Conservation (phyloP, 2,113 vertebrate species). For the Pluvialis apricaria region DNA sequence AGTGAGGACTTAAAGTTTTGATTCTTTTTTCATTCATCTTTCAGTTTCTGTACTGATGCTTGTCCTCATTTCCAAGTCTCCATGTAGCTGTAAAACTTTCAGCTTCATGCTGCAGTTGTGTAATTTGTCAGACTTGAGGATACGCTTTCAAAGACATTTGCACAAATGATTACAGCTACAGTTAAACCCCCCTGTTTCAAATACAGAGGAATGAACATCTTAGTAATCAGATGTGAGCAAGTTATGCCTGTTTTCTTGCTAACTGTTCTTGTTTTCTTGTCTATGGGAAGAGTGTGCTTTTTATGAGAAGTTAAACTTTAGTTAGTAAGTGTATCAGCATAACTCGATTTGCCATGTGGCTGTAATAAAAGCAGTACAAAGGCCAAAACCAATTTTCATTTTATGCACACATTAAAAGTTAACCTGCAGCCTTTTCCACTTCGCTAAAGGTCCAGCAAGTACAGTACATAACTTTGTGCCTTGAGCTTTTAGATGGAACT, state of each 20-base stretch:
- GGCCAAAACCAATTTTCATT: slow-evolving; percentile 6
- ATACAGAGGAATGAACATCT: neutral
- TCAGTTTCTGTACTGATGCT: neutral
- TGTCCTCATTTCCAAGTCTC: neutral
- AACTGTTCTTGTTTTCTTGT: neutral
- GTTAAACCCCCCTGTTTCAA: neutral
- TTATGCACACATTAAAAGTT: slow-evolving; percentile 16
- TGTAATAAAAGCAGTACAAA: slow-evolving; percentile 31
- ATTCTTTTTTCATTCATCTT: neutral
- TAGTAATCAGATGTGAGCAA: neutral
- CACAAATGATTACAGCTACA: neutral
- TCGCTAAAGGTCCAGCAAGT: neutral
- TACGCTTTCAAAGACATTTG: neutral
- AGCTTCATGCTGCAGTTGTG: neutral
- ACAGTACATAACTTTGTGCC: neutral
- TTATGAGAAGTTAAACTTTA: neutral
- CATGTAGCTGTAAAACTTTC: neutral
- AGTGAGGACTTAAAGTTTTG: neutral
- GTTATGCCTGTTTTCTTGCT: neutral
- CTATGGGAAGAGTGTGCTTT: neutral
- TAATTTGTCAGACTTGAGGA: neutral
- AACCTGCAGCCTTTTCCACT: slow-evolving; percentile 34
- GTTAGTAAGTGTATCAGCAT: neutral
- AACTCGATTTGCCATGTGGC: neutral
- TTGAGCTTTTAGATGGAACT: slow-evolving; percentile 7